These are phyloP conservation scores for Noctua comes DNA, from an alignment of 2,888 invertebrate species.

Conservation along the genomic window DNA sequence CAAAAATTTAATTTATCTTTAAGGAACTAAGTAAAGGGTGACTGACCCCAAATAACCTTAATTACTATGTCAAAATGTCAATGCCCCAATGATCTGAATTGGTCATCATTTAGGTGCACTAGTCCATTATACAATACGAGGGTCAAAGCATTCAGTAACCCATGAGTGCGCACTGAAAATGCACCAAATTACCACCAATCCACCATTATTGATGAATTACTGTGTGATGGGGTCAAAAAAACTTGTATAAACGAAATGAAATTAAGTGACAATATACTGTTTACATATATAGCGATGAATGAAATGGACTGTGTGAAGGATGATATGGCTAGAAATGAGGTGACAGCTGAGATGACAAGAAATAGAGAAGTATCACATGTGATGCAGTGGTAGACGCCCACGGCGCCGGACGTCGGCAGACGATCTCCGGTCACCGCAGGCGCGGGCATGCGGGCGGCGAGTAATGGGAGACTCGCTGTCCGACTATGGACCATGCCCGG, in stretches of 20 bases:
- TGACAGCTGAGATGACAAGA: not conserved
- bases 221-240: constrained; percentile 28
- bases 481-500: no score
- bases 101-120: constrained; percentile 38
- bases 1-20: no score
- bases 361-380: no score
- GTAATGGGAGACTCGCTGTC: no score
- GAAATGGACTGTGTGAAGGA: not conserved
- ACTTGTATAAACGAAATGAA: not conserved
- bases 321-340: not conserved
- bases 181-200: constrained; percentile 36
- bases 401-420: no score
- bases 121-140: constrained; percentile 33
- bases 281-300: not conserved
- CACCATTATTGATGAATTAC: constrained; percentile 20
- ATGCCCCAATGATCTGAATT: constrained; percentile 18
- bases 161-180: constrained; percentile 47
- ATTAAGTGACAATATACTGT: not conserved
- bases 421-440: no score
- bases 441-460: no score
- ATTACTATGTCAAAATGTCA: constrained; percentile 20
- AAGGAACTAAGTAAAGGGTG: not conserved
- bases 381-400: no score
- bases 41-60: constrained; percentile 10
- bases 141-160: constrained; percentile 41